Evolutionary conservation across 2,113 vertebrate species (phyloP).

Genomic region (Chamaea fasciata): DNA sequence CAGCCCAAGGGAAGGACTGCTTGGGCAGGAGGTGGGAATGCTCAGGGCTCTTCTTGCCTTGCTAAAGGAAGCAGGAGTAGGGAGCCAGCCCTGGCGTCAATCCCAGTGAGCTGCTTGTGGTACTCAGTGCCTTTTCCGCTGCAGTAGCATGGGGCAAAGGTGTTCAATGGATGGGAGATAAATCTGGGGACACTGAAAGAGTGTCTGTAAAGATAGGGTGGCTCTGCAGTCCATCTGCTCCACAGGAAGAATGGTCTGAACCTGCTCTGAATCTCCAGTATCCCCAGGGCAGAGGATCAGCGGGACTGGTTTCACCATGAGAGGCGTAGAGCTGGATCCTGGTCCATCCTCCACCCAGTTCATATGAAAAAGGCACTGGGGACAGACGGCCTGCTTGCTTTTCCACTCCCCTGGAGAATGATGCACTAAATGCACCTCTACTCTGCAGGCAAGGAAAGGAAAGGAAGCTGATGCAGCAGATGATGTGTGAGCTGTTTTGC

Average conservation of each 20-base stretch:
- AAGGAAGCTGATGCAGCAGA: background rate
- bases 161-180: background rate
- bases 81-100: background rate
- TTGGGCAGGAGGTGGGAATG: background rate
- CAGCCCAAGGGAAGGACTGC: background rate
- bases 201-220: background rate
- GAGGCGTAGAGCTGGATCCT: background rate
- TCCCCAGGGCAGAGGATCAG: background rate
- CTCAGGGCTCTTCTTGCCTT: background rate
- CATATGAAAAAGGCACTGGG: background rate
- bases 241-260: background rate
- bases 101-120: background rate
- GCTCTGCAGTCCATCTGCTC: background rate
- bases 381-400: background rate
- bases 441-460: fast-evolving
- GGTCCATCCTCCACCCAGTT: background rate
- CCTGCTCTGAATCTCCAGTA: background rate
- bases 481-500: background rate
- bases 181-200: background rate
- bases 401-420: background rate
- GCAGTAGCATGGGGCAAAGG: fast-evolving
- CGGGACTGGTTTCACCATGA: fast-evolving
- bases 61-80: background rate
- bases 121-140: background rate
- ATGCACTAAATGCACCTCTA: fast-evolving